Base-by-base conservation (phyloP, 1,140 invertebrate genomes). In the Ceratina japonica region DNA sequence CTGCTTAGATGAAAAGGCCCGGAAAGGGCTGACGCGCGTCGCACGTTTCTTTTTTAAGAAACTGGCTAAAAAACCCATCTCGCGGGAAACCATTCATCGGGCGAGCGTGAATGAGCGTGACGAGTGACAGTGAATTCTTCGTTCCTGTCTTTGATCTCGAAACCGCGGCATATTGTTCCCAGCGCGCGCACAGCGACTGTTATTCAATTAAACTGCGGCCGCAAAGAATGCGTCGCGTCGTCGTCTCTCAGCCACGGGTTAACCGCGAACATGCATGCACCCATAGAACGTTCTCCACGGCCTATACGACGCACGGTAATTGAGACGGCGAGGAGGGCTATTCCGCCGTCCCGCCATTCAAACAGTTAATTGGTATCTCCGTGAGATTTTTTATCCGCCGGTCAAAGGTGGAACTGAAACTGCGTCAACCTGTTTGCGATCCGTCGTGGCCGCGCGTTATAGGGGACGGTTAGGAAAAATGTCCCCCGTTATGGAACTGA, bases 131-230 rank as follows among this genome's bases (percentile, higher is more conserved):
- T 18, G 62, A 76, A 65, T 70, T 76, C 69, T 76, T 81, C 72
- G 61, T 81, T 81, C 2, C n/a, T 59, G 59, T 16, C 74, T 80
- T 66, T 59, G 63, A 74, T 52, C 37, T 79, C 52, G 27, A 59
- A n/a, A n/a, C 24, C 22, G n/a, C 37, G 37, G n/a, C n/a, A n/a
- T 64, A 61, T 64, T 70, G 54, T 80, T 75, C 37, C 37, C 7
- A n/a, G n/a, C 37, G 51, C 18, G 65, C 37, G 49, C 62, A 79
- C 18, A 51, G 24, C 31, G 52, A 75, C 31, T 24, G 51, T 75
- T 65, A 65, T 54, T 66, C 31, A 44, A 66, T 75, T 66, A 58
- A 52, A 58, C 20, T 58, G 37, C n/a, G 18, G 15, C 51, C 27
- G 20, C 37, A 27, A 75, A 22, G 31, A 66, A 58, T 10, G n/a